Conservation (phyloP, 2,888 invertebrate genomes). For the Eremobia ochroleuca region DNA sequence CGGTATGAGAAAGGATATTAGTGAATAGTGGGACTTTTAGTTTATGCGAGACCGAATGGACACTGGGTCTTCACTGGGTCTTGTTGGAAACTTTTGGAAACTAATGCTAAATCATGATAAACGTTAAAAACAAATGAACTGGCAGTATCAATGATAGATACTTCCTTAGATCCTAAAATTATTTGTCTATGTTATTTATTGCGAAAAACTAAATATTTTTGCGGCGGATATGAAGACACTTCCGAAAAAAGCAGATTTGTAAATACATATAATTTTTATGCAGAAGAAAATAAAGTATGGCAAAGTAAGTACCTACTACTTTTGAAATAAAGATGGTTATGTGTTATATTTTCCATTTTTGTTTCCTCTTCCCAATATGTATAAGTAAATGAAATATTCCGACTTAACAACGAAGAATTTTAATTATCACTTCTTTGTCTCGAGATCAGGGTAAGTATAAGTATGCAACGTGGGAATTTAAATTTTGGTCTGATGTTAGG, state of each 20-base stretch:
- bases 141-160: no score
- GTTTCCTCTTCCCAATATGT: no score
- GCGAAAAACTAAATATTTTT: neutral
- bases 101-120: neutral
- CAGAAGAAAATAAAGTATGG: no score
- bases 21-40: neutral
- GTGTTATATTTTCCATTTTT: no score
- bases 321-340: no score
- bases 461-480: neutral
- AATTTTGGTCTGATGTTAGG: neutral
- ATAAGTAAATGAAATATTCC: no score
- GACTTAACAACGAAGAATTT: neutral
- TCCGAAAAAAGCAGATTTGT: conserved; percentile 11
- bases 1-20: neutral
- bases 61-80: neutral
- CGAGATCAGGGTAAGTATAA: neutral
- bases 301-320: no score
- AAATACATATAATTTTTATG: neutral
- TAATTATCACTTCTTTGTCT: neutral
- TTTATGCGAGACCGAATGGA: neutral
- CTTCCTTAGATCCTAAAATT: neutral
- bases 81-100: neutral
- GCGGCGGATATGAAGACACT: neutral
- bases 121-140: neutral
- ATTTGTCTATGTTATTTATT: neutral